Conservation (phyloP, 2,797 vertebrate species). For the Acanthiza pusilla region DNA sequence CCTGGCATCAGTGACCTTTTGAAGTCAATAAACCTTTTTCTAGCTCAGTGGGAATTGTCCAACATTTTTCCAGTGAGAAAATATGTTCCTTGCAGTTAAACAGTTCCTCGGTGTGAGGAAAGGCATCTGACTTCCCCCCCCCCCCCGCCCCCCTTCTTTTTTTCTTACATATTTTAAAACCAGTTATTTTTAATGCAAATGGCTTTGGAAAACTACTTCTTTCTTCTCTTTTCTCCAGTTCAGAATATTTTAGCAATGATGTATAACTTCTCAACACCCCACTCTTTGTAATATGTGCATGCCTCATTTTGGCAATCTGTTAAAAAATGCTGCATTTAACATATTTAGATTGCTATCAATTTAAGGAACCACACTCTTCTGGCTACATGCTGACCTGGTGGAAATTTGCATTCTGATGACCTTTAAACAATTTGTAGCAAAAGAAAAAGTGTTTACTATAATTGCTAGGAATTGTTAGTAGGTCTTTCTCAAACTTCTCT, state of each 20-base stretch:
- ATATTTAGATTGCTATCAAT: not conserved
- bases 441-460: not conserved
- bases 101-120: not conserved
- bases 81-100: not conserved
- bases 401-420: slow-evolving; percentile 1
- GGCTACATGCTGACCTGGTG: not conserved
- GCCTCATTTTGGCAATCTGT: not conserved
- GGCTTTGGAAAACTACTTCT: not conserved
- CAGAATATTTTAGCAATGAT: not conserved
- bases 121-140: not conserved
- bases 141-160: fast-evolving
- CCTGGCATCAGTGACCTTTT: not conserved
- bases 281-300: not conserved
- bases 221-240: not conserved
- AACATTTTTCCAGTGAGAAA: not conserved
- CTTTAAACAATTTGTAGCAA: slow-evolving; percentile 19
- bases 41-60: not conserved
- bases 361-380: not conserved
- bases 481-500: not conserved
- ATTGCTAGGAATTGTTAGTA: not conserved
- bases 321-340: not conserved
- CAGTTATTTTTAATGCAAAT: not conserved
- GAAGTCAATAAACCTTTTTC: not conserved
- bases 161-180: fast-evolving
- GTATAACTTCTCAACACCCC: not conserved